A percentile compares a stretch with the other conserved stretches of the same genome.
Conservation (phyloP, 2,113 vertebrate species). For the Corythornis cristatus region DNA sequence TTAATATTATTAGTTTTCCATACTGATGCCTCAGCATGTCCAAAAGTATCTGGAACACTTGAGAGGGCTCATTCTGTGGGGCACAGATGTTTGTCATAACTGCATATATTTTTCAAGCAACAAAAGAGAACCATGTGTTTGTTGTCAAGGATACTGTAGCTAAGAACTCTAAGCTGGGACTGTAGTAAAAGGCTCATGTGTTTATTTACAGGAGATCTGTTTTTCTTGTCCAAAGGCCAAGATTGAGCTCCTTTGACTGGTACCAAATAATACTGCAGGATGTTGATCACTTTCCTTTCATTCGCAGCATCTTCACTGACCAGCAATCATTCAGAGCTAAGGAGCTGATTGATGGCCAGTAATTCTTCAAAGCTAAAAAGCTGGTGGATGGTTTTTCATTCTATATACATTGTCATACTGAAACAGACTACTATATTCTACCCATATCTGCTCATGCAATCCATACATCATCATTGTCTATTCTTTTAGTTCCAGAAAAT, state of each 20-base stretch:
- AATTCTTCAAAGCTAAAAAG: not conserved
- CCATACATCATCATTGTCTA: not conserved
- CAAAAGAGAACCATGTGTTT: not conserved
- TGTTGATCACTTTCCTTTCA: not conserved
- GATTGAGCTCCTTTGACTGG: not conserved
- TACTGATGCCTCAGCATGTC: not conserved
- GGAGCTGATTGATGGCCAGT: not conserved
- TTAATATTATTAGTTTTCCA: not conserved
- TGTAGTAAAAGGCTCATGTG: not conserved
- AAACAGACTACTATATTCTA: not conserved
- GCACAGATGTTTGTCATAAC: slow-evolving; percentile 13
- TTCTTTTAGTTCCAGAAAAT: not conserved
- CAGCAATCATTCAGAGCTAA: not conserved
- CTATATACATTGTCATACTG: not conserved
- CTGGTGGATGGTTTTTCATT: not conserved
- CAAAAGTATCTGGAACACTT: not conserved
- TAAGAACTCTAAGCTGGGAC: not conserved
- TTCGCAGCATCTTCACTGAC: not conserved
- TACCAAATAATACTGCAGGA: not conserved
- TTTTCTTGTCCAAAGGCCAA: not conserved
- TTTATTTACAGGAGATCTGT: not conserved
- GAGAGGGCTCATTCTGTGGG: not conserved
- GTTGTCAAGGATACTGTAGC: not conserved
- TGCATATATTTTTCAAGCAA: not conserved
- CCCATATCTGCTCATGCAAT: not conserved